Evolutionary conservation across 2,113 vertebrate species (phyloP).

Genomic region (Proteles cristata): DNA sequence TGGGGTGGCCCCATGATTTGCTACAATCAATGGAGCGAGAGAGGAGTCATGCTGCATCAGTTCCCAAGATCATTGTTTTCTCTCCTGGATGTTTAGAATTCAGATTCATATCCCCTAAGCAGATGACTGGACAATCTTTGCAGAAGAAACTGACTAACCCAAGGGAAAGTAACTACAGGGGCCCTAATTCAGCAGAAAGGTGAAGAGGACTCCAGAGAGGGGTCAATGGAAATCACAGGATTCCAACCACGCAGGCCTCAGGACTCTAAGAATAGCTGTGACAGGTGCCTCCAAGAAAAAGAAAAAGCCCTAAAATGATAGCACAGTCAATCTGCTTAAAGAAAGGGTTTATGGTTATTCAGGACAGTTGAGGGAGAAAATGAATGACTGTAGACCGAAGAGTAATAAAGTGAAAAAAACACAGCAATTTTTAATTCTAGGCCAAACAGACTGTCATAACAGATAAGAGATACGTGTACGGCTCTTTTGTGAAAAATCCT

Average conservation of each 20-base stretch:
- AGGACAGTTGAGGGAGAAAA: not conserved
- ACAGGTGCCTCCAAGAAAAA: not conserved
- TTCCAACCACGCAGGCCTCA: not conserved
- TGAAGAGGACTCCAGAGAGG: not conserved
- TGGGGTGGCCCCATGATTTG: not conserved
- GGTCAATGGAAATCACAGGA: not conserved
- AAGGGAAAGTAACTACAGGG: not conserved
- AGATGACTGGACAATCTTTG: not conserved
- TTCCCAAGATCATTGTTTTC: not conserved
- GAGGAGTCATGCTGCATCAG: not conserved
- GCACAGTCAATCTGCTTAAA: not conserved
- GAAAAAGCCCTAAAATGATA: not conserved
- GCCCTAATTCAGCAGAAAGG: not conserved
- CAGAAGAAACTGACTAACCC: not conserved
- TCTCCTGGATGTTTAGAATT: not conserved
- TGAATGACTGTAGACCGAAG: not conserved
- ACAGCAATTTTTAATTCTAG: not conserved
- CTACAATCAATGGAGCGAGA: not conserved
- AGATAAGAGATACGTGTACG: not conserved
- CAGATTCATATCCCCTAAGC: not conserved
- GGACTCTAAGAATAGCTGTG: not conserved
- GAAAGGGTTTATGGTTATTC: not conserved
- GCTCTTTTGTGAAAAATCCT: not conserved
- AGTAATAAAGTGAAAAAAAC: not conserved
- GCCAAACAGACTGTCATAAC: not conserved